Percentiles rank a stretch among this genome's conserved stretches.
Evolutionary conservation across 2,888 invertebrate species (phyloP).

Genomic region (Lepeophtheirus nordmannii): DNA sequence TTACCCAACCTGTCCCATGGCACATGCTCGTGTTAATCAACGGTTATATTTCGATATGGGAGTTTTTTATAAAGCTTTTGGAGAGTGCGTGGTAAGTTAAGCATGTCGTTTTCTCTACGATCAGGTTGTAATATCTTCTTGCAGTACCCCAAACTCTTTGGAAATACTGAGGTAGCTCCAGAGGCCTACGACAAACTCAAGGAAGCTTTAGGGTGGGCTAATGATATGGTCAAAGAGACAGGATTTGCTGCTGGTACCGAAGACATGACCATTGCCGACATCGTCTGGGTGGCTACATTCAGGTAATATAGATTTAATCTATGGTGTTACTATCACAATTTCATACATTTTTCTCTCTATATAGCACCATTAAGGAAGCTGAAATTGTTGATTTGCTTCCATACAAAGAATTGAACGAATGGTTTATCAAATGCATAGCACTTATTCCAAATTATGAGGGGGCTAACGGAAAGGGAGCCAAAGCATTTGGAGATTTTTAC

Average conservation of each 20-base stretch:
- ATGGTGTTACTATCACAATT: no score
- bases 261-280: constrained; percentile 18
- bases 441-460: background rate
- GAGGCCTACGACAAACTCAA: background rate
- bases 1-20: constrained; percentile 40
- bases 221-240: constrained; percentile 8
- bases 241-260: constrained; percentile 22
- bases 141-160: constrained; percentile 12
- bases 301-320: background rate
- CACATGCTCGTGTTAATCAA: constrained; percentile 59
- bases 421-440: background rate
- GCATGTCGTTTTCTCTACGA: no score
- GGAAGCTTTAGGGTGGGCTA: constrained; percentile 18
- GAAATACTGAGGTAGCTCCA: background rate
- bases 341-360: no score
- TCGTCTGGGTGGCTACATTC: constrained; percentile 10
- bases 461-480: background rate
- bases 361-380: background rate
- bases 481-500: background rate
- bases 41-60: constrained; percentile 61
- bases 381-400: no score
- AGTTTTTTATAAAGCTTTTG: constrained; percentile 44
- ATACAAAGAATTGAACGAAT: background rate
- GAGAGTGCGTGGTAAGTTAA: constrained; percentile 9
- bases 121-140: background rate